Evolutionary conservation across 2,888 invertebrate species (phyloP), one percentile per base, ranked within the genome.

Genomic region (Hirtodrosophila duncani): DNA sequence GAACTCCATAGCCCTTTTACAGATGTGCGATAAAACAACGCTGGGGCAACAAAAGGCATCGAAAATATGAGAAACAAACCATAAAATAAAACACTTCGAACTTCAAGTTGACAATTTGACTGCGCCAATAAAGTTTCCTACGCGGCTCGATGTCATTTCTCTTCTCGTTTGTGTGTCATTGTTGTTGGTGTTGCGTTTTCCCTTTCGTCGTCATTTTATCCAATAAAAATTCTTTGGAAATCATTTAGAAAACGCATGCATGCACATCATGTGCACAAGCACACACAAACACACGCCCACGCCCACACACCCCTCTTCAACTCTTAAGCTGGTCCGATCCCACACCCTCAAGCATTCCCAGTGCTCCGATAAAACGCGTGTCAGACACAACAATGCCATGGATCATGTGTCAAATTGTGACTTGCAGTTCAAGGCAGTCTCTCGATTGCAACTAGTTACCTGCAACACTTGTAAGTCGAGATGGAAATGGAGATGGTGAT

Each of bases 381-480:
- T 72, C 79, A 60, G 72, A 74, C 72, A 72, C 72, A 74, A 72
- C 78, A 74, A 46, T 62, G 62, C 67, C 62, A 70, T 78, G 72
- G 72, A 78, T 78, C 72, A 78, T 78, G 78, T 72, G 72, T 72
- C 72, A 78, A 72, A 78, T 74, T 74, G 74, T 67, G 78, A 72
- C 67, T 77, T 74, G 63, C 74, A 72, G 49, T 64, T 68, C 56
- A 56, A 26, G 56, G 38, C 45, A 29, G 45, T 42, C 17, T 31
- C 5, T 31, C 24, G 38, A 37, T 53, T 37, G 71, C 65, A 68
- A 65, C 67, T 65, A 51, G 67, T 65, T 63, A 63, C 65, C 65
- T 53, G 52, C 51, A 44, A 27, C 51, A 26, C 38, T 29, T 53
- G 30, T 34, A 29, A 17, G 39, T 39, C 41, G 50, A n/a, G n/a